Base-by-base conservation (phyloP, 2,888 invertebrate species). In the Mimachlamys varia region DNA sequence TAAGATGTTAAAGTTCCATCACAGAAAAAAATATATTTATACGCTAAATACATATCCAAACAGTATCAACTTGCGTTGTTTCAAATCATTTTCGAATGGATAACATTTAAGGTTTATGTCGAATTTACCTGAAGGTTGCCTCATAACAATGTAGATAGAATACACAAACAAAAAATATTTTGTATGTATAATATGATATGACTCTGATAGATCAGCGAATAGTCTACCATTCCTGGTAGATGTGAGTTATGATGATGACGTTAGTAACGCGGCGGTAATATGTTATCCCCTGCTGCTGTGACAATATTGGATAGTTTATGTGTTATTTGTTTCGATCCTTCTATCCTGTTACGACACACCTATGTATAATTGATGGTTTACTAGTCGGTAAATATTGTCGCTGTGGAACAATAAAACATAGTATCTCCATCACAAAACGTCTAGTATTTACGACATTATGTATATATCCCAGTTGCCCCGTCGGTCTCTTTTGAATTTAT, bases 341-440 rank as follows among this genome's bases (percentile, higher is more conserved):
- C 33, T 27, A 76, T 33, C 22, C 12, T 76, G 33, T 76, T 76
- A 76, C 12, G 22, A 0, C 76, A 33, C 27, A 76, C 22, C 33
- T 12, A 76, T 76, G 22, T 33, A 76, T 76, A 76, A 7, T 76
- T 76, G 33, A 76, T 76, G 33, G 76, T 27, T 76, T 76, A 76
- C 22, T 33, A 76, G 4, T 76, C 58, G 76, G 76, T 76, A 76
- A 76, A 76, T 76, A 76, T 76, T 76, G 33, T 33, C 76, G 76
- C 27, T 22, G 12, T 10, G 76, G 76, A 76, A 27, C 27, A 27
- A 76, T 76, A 76, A 76, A 76, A 1, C 12, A 27, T 27, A 33
- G 33, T 10, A 76, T 76, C 27, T 76, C 58, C 58, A 58, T 58
- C 58, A 19, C n/a, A 58, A n/a, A 33, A 76, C 12, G 10, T 7